Evolutionary conservation across 1,140 invertebrate species (phyloP), one percentile per base, ranked within the genome.

Genomic region (Zophobas atratus): DNA sequence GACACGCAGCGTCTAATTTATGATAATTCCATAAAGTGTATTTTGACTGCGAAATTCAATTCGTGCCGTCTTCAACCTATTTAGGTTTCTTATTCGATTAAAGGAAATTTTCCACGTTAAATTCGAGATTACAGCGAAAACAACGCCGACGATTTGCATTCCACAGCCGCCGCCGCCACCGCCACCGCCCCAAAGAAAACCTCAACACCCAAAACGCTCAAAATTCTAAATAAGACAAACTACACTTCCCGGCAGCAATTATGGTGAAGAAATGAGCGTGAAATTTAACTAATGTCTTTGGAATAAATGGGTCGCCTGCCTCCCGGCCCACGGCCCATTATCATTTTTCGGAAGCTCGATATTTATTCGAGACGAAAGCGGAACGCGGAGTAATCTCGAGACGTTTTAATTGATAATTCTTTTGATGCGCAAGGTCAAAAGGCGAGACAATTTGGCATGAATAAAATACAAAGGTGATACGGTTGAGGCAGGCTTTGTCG

Each of bases 21-120:
- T 82, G 81, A 78, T 81, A 79, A 82, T 82, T 79, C 76, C 48
- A 57, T 78, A 73, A 79, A 79, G 78, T 80, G 77, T 81, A 79
- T 81, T 81, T 81, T 80, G 81, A 75, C 77, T 80, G 75, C 75
- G 78, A 81, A 79, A 81, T 80, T 81, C 77, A 80, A 81, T 81
- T 80, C 75, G 73, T 75, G 55, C 73, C 73, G 55, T 75, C 73
- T 75, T 75, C 75, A 76, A 67, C 57, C 75, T 76, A 75, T 70
- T 67, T 76, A 76, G 75, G 57, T 70, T 49, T 67, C 48, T 56
- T 56, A 72, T 72, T 72, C 70, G 51, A 72, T 72, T 72, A 72
- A 56, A 56, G 70, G 46, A 72, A 72, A 72, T 72, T 72, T 67
- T 67, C 60, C 39, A 67, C 60, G 60, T 67, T 67, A 67, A 67